Evolutionary conservation across 1,140 invertebrate species (phyloP).

Genomic region (Acromyrmex charruanus): DNA sequence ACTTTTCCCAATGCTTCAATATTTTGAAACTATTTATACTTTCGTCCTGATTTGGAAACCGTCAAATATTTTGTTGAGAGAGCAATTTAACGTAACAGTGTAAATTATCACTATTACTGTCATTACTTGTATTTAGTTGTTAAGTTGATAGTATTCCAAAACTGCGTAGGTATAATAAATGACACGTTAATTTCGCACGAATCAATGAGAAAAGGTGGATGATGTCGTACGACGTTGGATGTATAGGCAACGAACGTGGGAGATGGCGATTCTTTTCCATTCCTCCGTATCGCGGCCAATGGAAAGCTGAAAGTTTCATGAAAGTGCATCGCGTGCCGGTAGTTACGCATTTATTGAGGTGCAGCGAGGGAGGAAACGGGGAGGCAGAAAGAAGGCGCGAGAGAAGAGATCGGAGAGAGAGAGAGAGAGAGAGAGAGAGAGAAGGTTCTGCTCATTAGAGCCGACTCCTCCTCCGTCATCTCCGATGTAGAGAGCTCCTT

Average conservation of each 20-base stretch:
- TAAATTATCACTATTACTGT: no score
- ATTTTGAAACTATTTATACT: no score
- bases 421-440: slow-evolving; percentile 36
- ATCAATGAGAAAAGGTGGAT: not conserved
- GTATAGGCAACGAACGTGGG: slow-evolving; percentile 58
- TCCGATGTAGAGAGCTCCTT: slow-evolving; percentile 37
- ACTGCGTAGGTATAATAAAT: no score
- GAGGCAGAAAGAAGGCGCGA: not conserved
- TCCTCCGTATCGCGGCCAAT: slow-evolving; percentile 74
- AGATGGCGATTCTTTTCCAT: slow-evolving; percentile 73
- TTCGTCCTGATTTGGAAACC: no score
- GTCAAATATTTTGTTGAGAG: no score
- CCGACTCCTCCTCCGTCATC: not conserved
- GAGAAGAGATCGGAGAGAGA: not conserved
- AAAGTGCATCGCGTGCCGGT: slow-evolving; percentile 82
- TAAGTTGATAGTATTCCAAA: no score
- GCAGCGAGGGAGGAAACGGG: slow-evolving; percentile 35
- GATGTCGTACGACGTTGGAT: slow-evolving; percentile 4
- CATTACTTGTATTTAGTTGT: no score
- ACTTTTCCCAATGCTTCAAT: no score
- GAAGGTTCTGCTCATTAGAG: slow-evolving; percentile 34
- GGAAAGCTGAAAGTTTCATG: slow-evolving; percentile 84
- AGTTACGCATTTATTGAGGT: slow-evolving; percentile 74
- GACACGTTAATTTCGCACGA: slow-evolving; percentile 18
- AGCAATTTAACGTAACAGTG: no score